phyloP scores from a whole-genome alignment of 2,113 vertebrate genomes.

The Pandion haliaetus region DNA sequence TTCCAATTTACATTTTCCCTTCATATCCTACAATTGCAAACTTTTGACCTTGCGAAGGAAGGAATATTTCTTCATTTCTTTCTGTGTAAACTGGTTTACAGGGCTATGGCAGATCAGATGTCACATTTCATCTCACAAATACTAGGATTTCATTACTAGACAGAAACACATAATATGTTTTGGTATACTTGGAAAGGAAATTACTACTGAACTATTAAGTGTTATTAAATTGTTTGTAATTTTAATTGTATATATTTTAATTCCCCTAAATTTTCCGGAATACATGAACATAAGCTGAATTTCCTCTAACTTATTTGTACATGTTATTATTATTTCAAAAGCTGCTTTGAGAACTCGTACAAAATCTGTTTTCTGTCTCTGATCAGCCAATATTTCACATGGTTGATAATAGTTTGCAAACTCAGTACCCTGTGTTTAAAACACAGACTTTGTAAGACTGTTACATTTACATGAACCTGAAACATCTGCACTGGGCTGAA shows the following conservation, averaged over 20 bases:
- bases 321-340: neutral
- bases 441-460: neutral
- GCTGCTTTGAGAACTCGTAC: neutral
- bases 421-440: neutral
- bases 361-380: neutral
- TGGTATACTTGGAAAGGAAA: neutral
- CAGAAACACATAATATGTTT: neutral
- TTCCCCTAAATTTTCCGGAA: neutral
- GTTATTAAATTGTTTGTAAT: neutral
- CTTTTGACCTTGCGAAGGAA: neutral
- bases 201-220: neutral
- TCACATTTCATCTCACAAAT: neutral
- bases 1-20: neutral
- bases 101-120: neutral
- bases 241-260: neutral
- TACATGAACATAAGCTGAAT: neutral
- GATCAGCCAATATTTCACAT: neutral
- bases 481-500: neutral
- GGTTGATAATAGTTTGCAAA: neutral
- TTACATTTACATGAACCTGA: neutral
- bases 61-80: neutral
- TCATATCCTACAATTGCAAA: neutral
- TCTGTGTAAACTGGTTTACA: neutral
- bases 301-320: neutral
- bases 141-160: neutral